Evolutionary conservation across 2,797 vertebrate species (phyloP), one percentile per base, ranked within the genome.

Genomic region (Galago senegalensis): DNA sequence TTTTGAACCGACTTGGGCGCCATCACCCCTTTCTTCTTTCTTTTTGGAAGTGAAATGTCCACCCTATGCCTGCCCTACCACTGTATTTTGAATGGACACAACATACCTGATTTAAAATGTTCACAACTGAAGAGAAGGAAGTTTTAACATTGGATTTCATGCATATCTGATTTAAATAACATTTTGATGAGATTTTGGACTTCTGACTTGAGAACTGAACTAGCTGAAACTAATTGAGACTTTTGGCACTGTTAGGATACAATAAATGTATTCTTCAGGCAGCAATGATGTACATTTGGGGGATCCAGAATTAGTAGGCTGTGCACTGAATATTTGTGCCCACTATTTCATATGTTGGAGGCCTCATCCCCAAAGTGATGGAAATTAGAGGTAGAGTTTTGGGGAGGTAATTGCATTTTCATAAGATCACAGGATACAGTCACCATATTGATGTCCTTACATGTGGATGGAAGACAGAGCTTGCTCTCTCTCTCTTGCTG

Each of bases 1-100:
- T 12, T 18, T 25, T 31, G 1, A 2, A 53, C 6, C 18, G 23
- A 21, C 17, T 58, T 79, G 3, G n/a, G 8, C 23, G 0, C 11
- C 16, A 43, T 56, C 13, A 9, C 23, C 2, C 12, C 5, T 27
- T 61, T 23, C 25, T 23, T 81, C 17, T 25, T 37, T 86, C 16
- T 56, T 21, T 2, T 2, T 73, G 20, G 6, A 37, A 11, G 56
- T 25, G 17, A n/a, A 61, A 46, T 49, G 5, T 4, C 5, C 91
- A 29, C 25, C 11, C 7, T 77, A 12, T 65, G 37, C 17, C 70
- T 73, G 61, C 12, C 4, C 37, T 9, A 61, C 2, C 3, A 65
- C 3, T 75, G 4, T 40, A n/a, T n/a, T 80, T 27, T 93, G 18
- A 60, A 73, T 65, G n/a, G 5, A 73, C 7, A 23, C 7, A 31